These are phyloP conservation scores for Hipparchia semele DNA, from an alignment of 2,888 invertebrate species.

Conservation along the genomic window DNA sequence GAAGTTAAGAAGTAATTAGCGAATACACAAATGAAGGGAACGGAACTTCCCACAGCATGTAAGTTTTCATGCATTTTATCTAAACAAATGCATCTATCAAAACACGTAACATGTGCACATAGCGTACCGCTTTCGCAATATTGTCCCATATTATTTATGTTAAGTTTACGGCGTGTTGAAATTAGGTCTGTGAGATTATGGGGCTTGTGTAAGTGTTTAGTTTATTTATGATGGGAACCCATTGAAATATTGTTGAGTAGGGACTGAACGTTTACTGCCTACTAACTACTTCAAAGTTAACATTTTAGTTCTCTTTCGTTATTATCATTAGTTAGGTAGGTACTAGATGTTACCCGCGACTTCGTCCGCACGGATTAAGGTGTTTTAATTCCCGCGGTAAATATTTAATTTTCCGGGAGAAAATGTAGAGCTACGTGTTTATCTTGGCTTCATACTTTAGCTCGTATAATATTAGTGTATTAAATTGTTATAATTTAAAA, in stretches of 20 bases:
- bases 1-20: no score
- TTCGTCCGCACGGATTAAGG: no score
- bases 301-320: neutral
- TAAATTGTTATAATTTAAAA: no score
- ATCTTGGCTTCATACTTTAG: no score
- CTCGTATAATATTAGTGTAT: no score
- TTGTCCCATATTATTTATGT: constrained; percentile 53
- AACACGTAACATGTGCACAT: constrained; percentile 24
- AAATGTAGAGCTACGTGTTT: no score
- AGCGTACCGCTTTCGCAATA: constrained; percentile 43
- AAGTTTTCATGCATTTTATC: constrained; percentile 28
- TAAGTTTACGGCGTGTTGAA: constrained; percentile 60
- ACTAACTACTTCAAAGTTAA: constrained; percentile 1
- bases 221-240: constrained; percentile 30
- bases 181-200: constrained; percentile 63
- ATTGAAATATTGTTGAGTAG: constrained; percentile 9
- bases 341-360: no score
- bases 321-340: no score
- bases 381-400: no score
- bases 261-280: constrained; percentile 2
- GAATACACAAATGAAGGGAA: no score
- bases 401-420: no score
- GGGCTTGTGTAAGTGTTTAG: constrained; percentile 36
- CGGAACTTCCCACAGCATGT: constrained; percentile 19
- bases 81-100: constrained; percentile 34